These are phyloP conservation scores for Pipistrellus pipistrellus DNA, from an alignment of 2,797 vertebrate species.

Conservation along the genomic window DNA sequence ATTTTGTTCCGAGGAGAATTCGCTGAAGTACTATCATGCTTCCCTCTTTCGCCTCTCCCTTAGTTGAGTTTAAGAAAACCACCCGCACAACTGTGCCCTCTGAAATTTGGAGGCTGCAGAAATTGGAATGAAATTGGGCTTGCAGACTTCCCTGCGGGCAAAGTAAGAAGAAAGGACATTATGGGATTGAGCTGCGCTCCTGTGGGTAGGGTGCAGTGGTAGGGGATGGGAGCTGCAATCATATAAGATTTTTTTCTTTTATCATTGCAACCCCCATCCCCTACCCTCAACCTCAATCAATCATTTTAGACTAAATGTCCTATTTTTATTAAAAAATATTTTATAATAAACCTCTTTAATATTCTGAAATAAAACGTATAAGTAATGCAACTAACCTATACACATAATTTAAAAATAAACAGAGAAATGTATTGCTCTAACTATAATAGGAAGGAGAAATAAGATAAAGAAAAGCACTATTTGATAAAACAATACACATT, in stretches of 20 bases:
- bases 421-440: conserved; percentile 15
- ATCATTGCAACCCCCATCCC: too few relatives aligned
- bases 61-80: conserved; percentile 4
- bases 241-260: background rate
- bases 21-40: background rate
- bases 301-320: background rate
- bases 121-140: conserved; percentile 4
- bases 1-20: conserved; percentile 1
- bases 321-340: conserved; percentile 34
- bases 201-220: background rate
- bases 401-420: background rate
- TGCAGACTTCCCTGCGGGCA: background rate
- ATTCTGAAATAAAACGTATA: conserved; percentile 31
- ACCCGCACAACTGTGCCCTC: background rate
- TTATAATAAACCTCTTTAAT: conserved; percentile 25
- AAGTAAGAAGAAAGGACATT: background rate
- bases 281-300: background rate
- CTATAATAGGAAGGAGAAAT: background rate
- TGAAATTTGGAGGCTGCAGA: conserved; percentile 26
- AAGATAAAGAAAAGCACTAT: conserved; percentile 48
- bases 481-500: conserved; percentile 36
- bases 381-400: background rate
- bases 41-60: background rate
- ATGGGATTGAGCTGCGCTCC: background rate
- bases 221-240: background rate